Evolutionary conservation across 2,797 vertebrate species (phyloP).

Genomic region (Mus minutoides): DNA sequence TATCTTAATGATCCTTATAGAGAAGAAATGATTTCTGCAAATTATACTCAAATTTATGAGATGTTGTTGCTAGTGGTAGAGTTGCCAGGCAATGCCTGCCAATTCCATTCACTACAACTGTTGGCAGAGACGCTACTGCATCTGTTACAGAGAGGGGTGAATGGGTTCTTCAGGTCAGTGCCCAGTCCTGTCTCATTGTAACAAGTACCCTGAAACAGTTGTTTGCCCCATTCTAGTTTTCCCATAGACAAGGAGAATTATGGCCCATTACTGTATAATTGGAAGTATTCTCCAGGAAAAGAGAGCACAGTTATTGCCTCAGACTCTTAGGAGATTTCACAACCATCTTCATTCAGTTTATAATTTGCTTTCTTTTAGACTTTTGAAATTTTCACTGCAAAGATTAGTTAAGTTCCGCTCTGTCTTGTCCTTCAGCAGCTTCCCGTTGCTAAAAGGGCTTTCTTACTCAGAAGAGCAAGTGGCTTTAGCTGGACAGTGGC

Average conservation of each 20-base stretch:
- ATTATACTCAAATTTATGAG: background rate
- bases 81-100: background rate
- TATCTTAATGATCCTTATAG: conserved; percentile 23
- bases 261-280: conserved; percentile 9
- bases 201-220: background rate
- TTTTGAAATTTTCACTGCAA: conserved; percentile 68
- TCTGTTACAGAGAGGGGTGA: background rate
- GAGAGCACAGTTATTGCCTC: conserved; percentile 64
- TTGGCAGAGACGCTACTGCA: background rate
- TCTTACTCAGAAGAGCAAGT: background rate
- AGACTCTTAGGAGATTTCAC: conserved; percentile 53
- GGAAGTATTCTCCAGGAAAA: conserved; percentile 51
- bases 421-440: background rate
- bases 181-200: conserved; percentile 14
- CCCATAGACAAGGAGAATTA: background rate
- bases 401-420: conserved; percentile 17
- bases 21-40: conserved; percentile 39
- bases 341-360: conserved; percentile 73
- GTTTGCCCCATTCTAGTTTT: conserved; percentile 8
- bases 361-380: conserved; percentile 49
- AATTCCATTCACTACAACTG: background rate
- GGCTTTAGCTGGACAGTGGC: background rate
- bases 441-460: background rate
- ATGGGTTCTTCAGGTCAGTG: background rate
- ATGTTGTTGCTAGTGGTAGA: background rate